Evolutionary conservation across 1,140 invertebrate species (phyloP), one percentile per base, ranked within the genome.

Genomic region (Drosophila aff.): DNA sequence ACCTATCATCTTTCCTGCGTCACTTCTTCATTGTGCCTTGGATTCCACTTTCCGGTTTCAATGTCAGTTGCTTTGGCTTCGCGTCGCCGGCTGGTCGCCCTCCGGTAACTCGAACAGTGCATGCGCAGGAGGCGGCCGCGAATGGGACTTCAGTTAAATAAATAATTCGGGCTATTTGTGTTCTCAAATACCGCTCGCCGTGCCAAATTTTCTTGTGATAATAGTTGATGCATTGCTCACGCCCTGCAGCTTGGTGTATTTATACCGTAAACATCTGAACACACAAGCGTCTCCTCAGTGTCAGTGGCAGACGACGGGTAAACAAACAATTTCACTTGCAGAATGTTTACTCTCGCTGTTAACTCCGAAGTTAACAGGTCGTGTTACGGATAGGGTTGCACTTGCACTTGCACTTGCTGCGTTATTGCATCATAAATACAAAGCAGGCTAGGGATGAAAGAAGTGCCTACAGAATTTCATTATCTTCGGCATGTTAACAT

Each of bases 191-290:
- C 49, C 16, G 23, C n/a, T 40, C 21, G 40, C 26, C 31, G 69
- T 75, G 72, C 72, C 69, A 75, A 75, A 75, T 44, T 61, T 31
- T 75, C 36, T 55, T 75, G 59, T 75, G 59, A 75, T 75, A 75
- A 75, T 50, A 75, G 41, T 40, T 23, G 69, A 75, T 75, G 36
- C 38, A 75, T 75, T 63, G 69, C 59, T 74, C 69, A 64, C 21
- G 31, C 40, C 47, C n/a, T 44, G 40, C 40, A 41, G 26, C 18
- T 41, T 15, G 15, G 15, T 18, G 49, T 75, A 75, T 75, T 75
- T 75, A 75, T 64, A 75, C n/a, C 36, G 41, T 21, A 53, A 69
- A 75, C 72, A 75, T 16, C 72, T 75, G 58, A 47, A 47, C 21
- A 47, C 13, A 62, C 23, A 41, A 8, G 16, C 49, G 15, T 16